Conservation (phyloP, 1,140 invertebrate genomes). For the Drosophila ercepeae region DNA sequence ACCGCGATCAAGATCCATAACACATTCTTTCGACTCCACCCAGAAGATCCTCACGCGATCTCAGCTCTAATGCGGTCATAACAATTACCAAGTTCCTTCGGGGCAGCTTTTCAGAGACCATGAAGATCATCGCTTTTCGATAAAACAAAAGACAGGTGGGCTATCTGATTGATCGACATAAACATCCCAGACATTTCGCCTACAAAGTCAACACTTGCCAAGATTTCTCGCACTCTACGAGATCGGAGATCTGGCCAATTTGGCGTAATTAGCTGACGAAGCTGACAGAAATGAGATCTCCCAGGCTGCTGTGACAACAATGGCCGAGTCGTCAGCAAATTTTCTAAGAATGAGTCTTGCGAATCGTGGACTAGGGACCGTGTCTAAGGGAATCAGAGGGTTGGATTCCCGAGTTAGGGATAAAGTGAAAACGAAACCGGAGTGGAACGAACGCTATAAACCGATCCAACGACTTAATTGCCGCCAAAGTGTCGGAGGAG, state of each 20-base stretch:
- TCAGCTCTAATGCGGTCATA: constrained; percentile 16
- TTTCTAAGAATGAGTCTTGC: constrained; percentile 46
- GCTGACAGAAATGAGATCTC: constrained; percentile 47
- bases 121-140: constrained; percentile 17
- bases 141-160: constrained; percentile 15
- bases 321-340: constrained; percentile 32
- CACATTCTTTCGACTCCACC: not conserved
- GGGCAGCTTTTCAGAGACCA: constrained; percentile 12
- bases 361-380: not conserved
- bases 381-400: not conserved
- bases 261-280: constrained; percentile 45
- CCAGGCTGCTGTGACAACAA: constrained; percentile 40
- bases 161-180: constrained; percentile 21
- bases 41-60: not conserved
- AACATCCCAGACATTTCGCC: constrained; percentile 38
- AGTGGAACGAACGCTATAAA: too few species aligned
- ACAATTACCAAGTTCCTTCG: constrained; percentile 35
- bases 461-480: constrained; percentile 44
- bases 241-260: constrained; percentile 41
- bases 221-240: constrained; percentile 19
- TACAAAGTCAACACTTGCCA: constrained; percentile 44
- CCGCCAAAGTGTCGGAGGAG: constrained; percentile 52
- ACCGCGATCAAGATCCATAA: constrained; percentile 11
- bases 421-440: constrained; percentile 43
- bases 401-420: constrained; percentile 15